Conservation (phyloP, 1,140 invertebrate genomes). For the Rhynchophorus ferrugineus region DNA sequence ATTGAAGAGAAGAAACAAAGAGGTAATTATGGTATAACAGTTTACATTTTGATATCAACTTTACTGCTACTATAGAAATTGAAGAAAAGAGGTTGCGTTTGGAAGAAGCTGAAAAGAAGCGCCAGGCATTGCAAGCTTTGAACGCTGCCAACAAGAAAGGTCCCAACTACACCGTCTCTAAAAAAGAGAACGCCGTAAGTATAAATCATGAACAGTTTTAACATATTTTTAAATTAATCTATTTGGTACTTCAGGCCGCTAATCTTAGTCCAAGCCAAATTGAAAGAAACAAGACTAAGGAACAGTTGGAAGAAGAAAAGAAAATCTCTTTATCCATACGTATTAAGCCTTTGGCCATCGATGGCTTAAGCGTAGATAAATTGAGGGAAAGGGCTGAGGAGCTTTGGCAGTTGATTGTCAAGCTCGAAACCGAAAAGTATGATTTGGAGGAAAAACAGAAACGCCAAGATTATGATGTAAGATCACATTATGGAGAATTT, state of each 20-base stretch:
- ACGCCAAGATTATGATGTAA: slow-evolving; percentile 98
- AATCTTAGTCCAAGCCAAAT: slow-evolving; percentile 81
- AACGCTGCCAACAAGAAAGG: slow-evolving; percentile 79
- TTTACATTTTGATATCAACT: background rate
- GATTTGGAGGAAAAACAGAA: slow-evolving; percentile 98
- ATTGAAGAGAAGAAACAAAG: slow-evolving; percentile 90
- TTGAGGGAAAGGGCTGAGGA: slow-evolving; percentile 86
- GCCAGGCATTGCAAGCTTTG: slow-evolving; percentile 84
- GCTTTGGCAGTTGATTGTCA: slow-evolving; percentile 90
- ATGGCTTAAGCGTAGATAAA: slow-evolving; percentile 68
- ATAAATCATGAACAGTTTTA: background rate
- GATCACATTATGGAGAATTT: slow-evolving; percentile 75
- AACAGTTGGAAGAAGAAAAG: slow-evolving; percentile 98
- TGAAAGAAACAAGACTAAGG: slow-evolving; percentile 97
- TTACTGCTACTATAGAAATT: slow-evolving; percentile 51
- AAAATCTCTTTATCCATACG: slow-evolving; percentile 93
- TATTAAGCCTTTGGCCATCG: slow-evolving; percentile 86
- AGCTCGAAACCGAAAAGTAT: slow-evolving; percentile 98
- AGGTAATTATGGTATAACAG: no score
- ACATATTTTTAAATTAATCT: slow-evolving; percentile 37
- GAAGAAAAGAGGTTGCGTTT: slow-evolving; percentile 90
- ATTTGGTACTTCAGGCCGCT: slow-evolving; percentile 43
- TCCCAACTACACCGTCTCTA: slow-evolving; percentile 87
- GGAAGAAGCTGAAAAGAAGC: slow-evolving; percentile 91
- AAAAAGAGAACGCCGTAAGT: slow-evolving; percentile 59